Percentiles rank a stretch among this genome's conserved stretches.
phyloP scores from a whole-genome alignment of 2,113 vertebrate genomes.

The Nycticryphes semicollaris region DNA sequence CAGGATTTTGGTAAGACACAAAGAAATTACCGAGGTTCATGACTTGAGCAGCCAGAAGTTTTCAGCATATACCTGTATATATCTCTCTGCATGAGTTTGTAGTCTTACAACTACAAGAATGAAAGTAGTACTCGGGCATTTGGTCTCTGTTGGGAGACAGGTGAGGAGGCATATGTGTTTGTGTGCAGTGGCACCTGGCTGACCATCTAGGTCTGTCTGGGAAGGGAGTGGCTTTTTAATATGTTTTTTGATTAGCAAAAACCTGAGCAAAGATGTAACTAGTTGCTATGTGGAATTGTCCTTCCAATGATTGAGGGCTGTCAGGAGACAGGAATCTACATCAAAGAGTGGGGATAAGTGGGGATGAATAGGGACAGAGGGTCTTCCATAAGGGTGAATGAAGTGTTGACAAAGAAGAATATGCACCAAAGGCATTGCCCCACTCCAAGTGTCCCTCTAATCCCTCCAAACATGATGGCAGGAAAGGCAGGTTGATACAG shows the following conservation, averaged over 20 bases:
- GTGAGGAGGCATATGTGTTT: background rate
- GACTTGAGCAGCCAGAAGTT: background rate
- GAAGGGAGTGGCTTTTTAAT: background rate
- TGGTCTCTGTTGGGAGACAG: background rate
- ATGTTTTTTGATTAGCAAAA: background rate
- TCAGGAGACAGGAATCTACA: background rate
- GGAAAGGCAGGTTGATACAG: background rate
- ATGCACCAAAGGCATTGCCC: background rate
- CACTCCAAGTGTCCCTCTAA: background rate
- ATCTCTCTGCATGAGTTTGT: background rate
- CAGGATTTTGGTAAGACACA: background rate
- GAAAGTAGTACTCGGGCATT: background rate
- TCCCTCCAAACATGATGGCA: background rate
- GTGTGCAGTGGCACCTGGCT: background rate
- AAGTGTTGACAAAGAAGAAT: background rate
- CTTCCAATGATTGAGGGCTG: background rate
- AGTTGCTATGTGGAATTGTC: background rate
- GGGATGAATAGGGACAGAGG: background rate
- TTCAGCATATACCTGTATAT: background rate
- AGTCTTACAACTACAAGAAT: background rate
- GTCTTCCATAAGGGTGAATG: background rate
- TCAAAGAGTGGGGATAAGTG: background rate
- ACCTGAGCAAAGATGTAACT: background rate
- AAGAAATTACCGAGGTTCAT: background rate
- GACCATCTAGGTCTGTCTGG: background rate